phyloP scores from a whole-genome alignment of 1,140 invertebrate species.

The Zaprionus africanus region DNA sequence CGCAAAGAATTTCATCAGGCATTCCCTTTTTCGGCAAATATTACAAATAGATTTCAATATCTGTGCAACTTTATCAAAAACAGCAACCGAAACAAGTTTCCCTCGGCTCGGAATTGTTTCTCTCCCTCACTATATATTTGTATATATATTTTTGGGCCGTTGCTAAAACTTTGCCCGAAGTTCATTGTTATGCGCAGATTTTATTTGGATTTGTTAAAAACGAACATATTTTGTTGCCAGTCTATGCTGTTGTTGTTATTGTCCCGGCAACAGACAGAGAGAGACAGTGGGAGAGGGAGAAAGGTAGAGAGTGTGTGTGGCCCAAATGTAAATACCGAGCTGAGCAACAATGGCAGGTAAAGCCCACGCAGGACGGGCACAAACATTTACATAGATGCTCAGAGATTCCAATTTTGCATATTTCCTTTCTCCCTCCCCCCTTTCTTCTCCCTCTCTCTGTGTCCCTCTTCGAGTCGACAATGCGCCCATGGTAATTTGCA shows the following conservation, averaged over 20 bases:
- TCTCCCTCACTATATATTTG: not conserved
- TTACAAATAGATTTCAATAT: constrained; percentile 78
- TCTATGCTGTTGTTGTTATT: not conserved
- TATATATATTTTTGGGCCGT: constrained; percentile 24
- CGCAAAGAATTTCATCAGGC: constrained; percentile 66
- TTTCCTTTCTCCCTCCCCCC: constrained; percentile 23
- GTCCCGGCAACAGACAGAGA: not conserved
- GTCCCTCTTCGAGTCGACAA: constrained; percentile 48
- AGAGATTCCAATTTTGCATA: constrained; percentile 66
- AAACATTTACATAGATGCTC: constrained; percentile 75
- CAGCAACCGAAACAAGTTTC: constrained; percentile 45
- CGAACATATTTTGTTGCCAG: constrained; percentile 66
- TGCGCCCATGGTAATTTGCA: constrained; percentile 72
- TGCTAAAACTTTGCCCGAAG: constrained; percentile 36
- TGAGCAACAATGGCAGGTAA: constrained; percentile 68
- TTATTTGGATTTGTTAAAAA: constrained; percentile 78
- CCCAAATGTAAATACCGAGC: constrained; percentile 20
- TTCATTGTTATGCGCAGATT: constrained; percentile 76
- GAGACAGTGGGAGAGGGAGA: not conserved
- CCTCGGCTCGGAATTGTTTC: constrained; percentile 43
- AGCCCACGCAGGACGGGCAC: constrained; percentile 39
- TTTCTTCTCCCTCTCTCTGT: not conserved
- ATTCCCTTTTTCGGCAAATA: constrained; percentile 61
- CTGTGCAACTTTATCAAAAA: constrained; percentile 62
- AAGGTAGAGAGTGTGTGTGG: not conserved